These are phyloP conservation scores for Pterobdella sp. DNA, from an alignment of 2,888 invertebrate species.

Conservation along the genomic window DNA sequence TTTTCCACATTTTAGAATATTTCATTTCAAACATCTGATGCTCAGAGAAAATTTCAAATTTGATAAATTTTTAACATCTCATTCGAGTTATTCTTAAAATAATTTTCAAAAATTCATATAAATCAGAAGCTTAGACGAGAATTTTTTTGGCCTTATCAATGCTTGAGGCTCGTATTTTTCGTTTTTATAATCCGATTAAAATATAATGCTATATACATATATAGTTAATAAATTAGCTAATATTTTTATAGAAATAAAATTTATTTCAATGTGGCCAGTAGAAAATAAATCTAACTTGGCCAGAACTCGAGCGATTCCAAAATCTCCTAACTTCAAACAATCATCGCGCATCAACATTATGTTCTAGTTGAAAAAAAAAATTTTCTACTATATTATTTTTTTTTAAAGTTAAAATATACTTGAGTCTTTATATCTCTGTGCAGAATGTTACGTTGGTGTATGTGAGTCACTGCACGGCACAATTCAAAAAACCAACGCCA, in stretches of 20 bases:
- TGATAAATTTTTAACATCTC: too few relatives aligned
- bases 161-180: too few relatives aligned
- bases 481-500: constrained; percentile 47
- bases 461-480: constrained; percentile 54
- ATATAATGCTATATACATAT: too few relatives aligned
- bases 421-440: constrained; percentile 55
- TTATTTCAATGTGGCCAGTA: neutral
- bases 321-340: constrained; percentile 54
- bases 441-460: constrained; percentile 54
- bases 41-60: too few relatives aligned
- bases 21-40: too few relatives aligned
- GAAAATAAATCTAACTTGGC: constrained; percentile 45
- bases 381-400: neutral
- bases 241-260: neutral
- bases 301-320: constrained; percentile 55
- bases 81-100: too few relatives aligned
- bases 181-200: too few relatives aligned
- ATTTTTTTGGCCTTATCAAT: too few relatives aligned
- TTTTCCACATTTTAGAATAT: too few relatives aligned
- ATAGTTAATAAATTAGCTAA: too few relatives aligned
- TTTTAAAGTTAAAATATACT: neutral
- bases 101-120: too few relatives aligned
- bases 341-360: constrained; percentile 49
- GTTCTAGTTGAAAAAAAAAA: constrained; percentile 7
- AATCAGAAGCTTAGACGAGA: too few relatives aligned